Conservation (phyloP, 1,140 invertebrate genomes). For the Aphis gossypii region DNA sequence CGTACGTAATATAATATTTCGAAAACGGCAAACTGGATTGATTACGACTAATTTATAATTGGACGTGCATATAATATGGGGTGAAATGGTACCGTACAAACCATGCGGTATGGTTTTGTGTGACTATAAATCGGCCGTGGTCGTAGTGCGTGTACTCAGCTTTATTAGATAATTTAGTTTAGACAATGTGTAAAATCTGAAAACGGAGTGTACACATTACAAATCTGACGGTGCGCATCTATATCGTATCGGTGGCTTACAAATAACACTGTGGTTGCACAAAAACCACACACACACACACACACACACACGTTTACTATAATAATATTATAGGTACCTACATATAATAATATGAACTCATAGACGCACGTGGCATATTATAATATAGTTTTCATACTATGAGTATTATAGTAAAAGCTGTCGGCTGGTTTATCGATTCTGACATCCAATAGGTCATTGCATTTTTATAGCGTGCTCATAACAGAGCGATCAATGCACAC, state of each 20-base stretch:
- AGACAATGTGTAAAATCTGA: too few relatives aligned
- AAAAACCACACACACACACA: not conserved
- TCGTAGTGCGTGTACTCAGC: too few relatives aligned
- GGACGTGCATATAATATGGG: not conserved
- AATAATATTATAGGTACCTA: not conserved
- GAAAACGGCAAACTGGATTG: too few relatives aligned
- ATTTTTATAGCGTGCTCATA: constrained; percentile 9
- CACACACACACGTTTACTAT: not conserved
- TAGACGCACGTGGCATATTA: too few relatives aligned
- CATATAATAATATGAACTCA: not conserved
- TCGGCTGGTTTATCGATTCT: not conserved
- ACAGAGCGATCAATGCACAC: constrained; percentile 18
- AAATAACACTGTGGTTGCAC: not conserved
- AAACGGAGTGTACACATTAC: too few relatives aligned
- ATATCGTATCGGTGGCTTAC: too few relatives aligned
- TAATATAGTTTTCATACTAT: too few relatives aligned
- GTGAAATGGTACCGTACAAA: too few relatives aligned
- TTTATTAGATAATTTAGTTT: not conserved
- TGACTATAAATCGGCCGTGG: not conserved
- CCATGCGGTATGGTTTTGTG: not conserved
- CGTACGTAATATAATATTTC: too few relatives aligned
- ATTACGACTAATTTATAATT: not conserved
- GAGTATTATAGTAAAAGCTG: too few relatives aligned
- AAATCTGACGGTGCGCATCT: not conserved
- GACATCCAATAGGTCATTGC: constrained; percentile 28